These are phyloP conservation scores for Chiridota heheva DNA, from an alignment of 35 echinoderm and acorn worm species.

Conservation along the genomic window DNA sequence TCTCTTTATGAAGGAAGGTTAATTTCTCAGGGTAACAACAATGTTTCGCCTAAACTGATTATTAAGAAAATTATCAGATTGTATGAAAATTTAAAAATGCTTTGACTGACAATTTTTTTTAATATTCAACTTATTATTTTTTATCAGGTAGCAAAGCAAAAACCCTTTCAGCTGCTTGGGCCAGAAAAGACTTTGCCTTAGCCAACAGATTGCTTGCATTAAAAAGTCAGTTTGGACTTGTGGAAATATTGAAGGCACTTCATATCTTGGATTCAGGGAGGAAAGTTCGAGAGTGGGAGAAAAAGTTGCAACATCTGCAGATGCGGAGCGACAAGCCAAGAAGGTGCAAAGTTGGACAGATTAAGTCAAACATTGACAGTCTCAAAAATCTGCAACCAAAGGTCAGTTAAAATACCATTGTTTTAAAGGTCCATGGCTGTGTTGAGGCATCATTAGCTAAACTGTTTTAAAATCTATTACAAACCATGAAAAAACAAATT, in stretches of 20 bases:
- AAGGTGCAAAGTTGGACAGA: slow-evolving; percentile 56
- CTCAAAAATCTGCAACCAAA: slow-evolving; percentile 61
- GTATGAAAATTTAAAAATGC: no score
- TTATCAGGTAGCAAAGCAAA: slow-evolving; percentile 52
- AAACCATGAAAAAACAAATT: no score
- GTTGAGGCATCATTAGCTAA: not conserved
- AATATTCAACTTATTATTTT: no score
- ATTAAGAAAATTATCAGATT: no score
- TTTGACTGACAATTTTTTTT: no score
- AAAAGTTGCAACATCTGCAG: slow-evolving; percentile 48
- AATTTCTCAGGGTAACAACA: no score
- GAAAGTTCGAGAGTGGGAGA: slow-evolving; percentile 75
- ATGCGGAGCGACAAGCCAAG: slow-evolving; percentile 46
- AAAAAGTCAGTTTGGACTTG: slow-evolving; percentile 64
- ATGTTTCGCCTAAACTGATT: no score
- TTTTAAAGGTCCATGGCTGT: slow-evolving; percentile 9
- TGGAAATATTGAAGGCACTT: slow-evolving; percentile 84
- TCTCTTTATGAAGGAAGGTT: no score
- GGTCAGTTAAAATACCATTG: slow-evolving; percentile 33
- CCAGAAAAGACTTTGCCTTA: slow-evolving; percentile 64
- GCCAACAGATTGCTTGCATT: slow-evolving; percentile 39
- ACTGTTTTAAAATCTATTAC: no score
- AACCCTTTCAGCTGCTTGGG: slow-evolving; percentile 78
- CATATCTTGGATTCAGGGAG: slow-evolving; percentile 74
- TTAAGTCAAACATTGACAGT: slow-evolving; percentile 84